Base-by-base conservation (phyloP, 2,797 vertebrate genomes). In the Acomys russatus region DNA sequence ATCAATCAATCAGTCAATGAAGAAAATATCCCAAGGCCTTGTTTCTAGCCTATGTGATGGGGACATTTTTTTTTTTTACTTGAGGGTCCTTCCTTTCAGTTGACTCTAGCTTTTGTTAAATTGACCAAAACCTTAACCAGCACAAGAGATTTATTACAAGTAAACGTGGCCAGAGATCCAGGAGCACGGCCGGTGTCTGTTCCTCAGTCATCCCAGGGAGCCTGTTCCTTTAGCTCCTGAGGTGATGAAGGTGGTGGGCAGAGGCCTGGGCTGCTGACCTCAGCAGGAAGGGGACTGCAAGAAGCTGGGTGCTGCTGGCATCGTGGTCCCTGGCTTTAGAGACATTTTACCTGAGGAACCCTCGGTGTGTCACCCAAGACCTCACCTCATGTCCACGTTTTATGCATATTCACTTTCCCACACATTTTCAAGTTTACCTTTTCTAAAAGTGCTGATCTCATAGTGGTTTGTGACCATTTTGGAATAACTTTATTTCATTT, bases 241-340 rank as follows among this genome's bases (percentile, higher is more conserved):
- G n/a, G 30, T 38, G 30, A 49, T 64, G 1, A 18, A 9, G 88
- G 6, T 28, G 63, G 14, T 3, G 33, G 20, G 56, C 2, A 44
- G 20, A 9, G 38, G 2, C n/a, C 22, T 6, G 18, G 6, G 6
- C 11, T 86, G 6, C 18, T 78, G 63, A 2, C 30, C 18, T 2
- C 7, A 0, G 0, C 8, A 74, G 70, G 51, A 56, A 11, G 33
- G 18, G 0, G 49, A 11, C 1, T 49, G 3, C n/a, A n/a, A n/a
- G 18, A 3, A n/a, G 14, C 28, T 22, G 18, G 15, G 0, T 7
- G 1, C 9, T 77, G 10, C 11, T 3, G 2, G 56, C 33, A 23
- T 0, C 23, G 6, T 6, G 10, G 1, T 51, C 4, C 3, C 63
- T 68, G 28, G 18, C 17, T 66, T 54, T 66, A 28, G 63, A 5